Conservation (phyloP, 2,888 invertebrate genomes). For the Lapara coniferarum region DNA sequence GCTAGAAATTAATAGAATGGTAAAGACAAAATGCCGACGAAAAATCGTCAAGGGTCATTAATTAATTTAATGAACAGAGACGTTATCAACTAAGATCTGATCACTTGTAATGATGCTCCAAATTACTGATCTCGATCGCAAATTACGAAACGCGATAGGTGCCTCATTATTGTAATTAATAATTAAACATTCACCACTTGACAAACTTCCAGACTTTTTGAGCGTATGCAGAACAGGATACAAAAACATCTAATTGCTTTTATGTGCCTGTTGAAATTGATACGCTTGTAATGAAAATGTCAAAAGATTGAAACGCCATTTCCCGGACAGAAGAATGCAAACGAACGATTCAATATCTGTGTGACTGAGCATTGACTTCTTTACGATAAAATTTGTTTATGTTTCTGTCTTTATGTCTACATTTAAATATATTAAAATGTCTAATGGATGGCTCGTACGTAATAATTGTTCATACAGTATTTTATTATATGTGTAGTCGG, state of each 20-base stretch:
- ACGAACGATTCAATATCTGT: slow-evolving; percentile 13
- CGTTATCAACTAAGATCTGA: slow-evolving; percentile 16
- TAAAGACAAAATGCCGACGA: neutral
- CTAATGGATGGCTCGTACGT: neutral
- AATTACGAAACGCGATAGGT: slow-evolving; percentile 28
- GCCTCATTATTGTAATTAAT: slow-evolving; percentile 24
- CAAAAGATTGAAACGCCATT: slow-evolving; percentile 2
- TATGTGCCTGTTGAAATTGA: neutral
- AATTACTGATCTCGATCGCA: slow-evolving; percentile 24
- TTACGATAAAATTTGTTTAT: slow-evolving; percentile 1
- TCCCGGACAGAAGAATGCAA: slow-evolving; percentile 10
- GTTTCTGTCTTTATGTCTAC: neutral
- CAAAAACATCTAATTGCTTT: neutral
- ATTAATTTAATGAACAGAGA: slow-evolving; percentile 20
- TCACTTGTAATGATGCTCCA: slow-evolving; percentile 16
- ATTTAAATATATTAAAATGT: slow-evolving; percentile 4
- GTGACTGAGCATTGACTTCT: slow-evolving; percentile 19
- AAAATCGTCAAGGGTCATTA: slow-evolving; percentile 18
- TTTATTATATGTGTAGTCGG: neutral
- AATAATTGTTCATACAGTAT: neutral
- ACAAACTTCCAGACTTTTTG: neutral
- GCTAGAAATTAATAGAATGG: neutral
- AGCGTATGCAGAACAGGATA: neutral
- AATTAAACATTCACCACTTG: slow-evolving; percentile 1
- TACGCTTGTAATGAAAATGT: slow-evolving; percentile 5